These are phyloP conservation scores for Drosophila trapezifrons DNA, from an alignment of 1,140 invertebrate species.

Conservation along the genomic window DNA sequence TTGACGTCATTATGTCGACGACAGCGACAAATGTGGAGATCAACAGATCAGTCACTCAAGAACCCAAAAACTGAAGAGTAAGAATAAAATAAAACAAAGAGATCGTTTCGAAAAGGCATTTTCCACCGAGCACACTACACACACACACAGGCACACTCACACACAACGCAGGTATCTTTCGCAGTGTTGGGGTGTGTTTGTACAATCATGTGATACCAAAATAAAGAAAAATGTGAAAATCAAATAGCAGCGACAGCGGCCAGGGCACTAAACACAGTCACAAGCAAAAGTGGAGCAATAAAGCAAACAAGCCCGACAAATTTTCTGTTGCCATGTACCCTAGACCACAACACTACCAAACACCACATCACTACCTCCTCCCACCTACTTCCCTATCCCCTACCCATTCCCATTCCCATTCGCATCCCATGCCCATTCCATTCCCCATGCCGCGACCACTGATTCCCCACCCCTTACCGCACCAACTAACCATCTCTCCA, in stretches of 20 bases:
- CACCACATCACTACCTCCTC: constrained; percentile 7
- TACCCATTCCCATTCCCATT: constrained; percentile 1
- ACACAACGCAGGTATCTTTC: constrained; percentile 10
- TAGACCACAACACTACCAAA: constrained; percentile 22
- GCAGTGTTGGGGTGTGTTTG: constrained; percentile 47
- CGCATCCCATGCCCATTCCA: constrained; percentile 8
- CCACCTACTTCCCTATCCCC: constrained; percentile 6
- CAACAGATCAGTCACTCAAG: constrained; percentile 72
- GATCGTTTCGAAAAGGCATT: constrained; percentile 69
- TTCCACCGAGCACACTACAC: constrained; percentile 38
- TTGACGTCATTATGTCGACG: constrained; percentile 46
- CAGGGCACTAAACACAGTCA: constrained; percentile 78
- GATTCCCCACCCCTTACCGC: constrained; percentile 12
- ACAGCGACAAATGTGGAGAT: constrained; percentile 73
- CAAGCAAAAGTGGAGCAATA: constrained; percentile 81
- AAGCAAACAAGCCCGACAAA: constrained; percentile 67
- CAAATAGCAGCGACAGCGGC: constrained; percentile 71
- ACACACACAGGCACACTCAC: constrained; percentile 12
- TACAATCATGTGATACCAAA: constrained; percentile 81
- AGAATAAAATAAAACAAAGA: constrained; percentile 52
- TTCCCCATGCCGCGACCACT: constrained; percentile 2
- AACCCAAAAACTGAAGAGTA: constrained; percentile 59
- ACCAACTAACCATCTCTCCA: constrained; percentile 4
- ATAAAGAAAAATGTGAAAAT: constrained; percentile 83
- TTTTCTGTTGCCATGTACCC: constrained; percentile 62